A percentile compares a stretch with the other conserved stretches of the same genome.
phyloP scores from a whole-genome alignment of 2,888 invertebrate species.

The Stenchaetothrips biformis region DNA sequence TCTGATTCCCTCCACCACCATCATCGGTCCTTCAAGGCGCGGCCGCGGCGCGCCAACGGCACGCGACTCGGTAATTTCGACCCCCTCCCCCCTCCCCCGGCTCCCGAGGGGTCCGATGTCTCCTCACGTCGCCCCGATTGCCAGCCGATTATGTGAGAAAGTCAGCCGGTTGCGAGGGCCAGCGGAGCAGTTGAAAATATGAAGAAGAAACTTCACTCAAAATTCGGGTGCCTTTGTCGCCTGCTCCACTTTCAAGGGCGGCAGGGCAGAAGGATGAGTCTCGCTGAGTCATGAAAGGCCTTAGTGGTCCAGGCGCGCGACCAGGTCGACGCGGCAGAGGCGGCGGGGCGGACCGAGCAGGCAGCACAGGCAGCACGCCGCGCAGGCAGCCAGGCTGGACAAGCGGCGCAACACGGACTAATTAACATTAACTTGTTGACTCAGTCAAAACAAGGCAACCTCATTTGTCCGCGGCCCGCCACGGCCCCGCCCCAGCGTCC shows the following conservation, averaged over 20 bases:
- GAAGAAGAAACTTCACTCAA: too few relatives aligned
- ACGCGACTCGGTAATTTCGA: too few relatives aligned
- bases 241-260: too few relatives aligned
- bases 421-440: conserved; percentile 21
- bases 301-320: not conserved
- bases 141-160: not conserved
- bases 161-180: not conserved
- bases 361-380: not conserved
- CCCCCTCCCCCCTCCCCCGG: too few relatives aligned
- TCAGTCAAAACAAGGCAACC: conserved; percentile 17
- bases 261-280: too few relatives aligned
- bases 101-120: too few relatives aligned
- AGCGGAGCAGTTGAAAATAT: not conserved
- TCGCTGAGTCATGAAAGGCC: too few relatives aligned
- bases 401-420: not conserved
- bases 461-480: conserved; percentile 2
- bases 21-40: too few relatives aligned
- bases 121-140: not conserved
- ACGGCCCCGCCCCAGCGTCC: not conserved
- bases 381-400: not conserved
- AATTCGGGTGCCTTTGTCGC: too few relatives aligned
- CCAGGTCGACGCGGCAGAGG: not conserved
- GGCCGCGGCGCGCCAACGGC: too few relatives aligned
- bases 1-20: too few relatives aligned
- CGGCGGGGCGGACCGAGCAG: not conserved